Base-by-base conservation (phyloP, 2,113 vertebrate species). In the Epinephelus lanceolatus region DNA sequence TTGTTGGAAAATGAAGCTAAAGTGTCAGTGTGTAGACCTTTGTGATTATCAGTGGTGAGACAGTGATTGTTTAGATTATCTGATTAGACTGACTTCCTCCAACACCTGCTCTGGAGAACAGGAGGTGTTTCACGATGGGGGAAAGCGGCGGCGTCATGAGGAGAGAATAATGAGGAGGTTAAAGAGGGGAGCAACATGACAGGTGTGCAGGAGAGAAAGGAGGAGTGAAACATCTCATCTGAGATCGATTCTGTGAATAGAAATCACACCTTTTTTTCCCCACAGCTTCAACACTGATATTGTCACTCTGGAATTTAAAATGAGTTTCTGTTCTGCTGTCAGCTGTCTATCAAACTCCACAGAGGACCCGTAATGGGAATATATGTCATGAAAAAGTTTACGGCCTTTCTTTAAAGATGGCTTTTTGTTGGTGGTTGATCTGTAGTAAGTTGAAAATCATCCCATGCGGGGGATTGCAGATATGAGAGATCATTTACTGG, bases 81-180 rank as follows among this genome's bases (percentile, higher is more conserved):
- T 89, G 84, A 92, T 92, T 85, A 84, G 85, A 86, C 81, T 87
- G 81, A 79, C 88, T 90, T 92, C 93, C 81, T 92, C 79, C 55
- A 82, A 89, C 92, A 94, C 90, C 92, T 94, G 91, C 85, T 84
- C 55, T 65, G 62, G 42, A 52, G 83, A 85, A 78, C 7, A 2
- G 52, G 74, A 82, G 89, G 89, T 90, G 86, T 79, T 76, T 87
- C 60, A 80, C 78, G 79, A 60, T 76, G 70, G 72, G 71, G 71
- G 78, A 75, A 14, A 14, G 25, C 18, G 81, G 25, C 37, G 10
- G 56, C 8, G 25, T 61, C 33, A 76, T 59, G 70, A 51, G 77
- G 62, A 67, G 68, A 71, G 67, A 79, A 75, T 11, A 79, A 75
- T 11, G 78, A 52, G 15, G 60, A 71, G 72, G 71, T 84, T 76